A percentile compares a stretch with the other conserved stretches of the same genome.
Conservation (phyloP, 2,113 vertebrate genomes). For the Hylia prasina region DNA sequence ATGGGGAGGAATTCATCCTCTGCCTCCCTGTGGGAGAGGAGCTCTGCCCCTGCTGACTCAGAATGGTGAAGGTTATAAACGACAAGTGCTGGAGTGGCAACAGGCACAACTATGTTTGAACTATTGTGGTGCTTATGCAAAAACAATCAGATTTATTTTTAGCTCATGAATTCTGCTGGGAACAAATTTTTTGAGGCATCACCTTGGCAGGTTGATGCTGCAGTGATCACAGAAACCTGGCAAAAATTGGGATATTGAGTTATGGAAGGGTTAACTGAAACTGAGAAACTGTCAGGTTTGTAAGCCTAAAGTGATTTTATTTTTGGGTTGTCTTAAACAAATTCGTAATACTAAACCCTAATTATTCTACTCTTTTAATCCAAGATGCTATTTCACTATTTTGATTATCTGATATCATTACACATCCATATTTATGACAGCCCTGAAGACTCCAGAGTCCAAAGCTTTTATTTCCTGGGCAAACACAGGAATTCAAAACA, state of each 20-base stretch:
- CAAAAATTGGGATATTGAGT: neutral
- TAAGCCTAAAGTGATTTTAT: neutral
- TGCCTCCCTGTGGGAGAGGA: neutral
- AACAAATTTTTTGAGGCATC: neutral
- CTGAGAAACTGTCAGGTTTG: neutral
- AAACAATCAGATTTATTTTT: neutral
- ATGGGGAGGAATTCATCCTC: neutral
- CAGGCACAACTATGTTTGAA: neutral
- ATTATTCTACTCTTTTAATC: neutral
- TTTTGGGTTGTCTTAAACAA: neutral
- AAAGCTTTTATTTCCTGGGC: neutral
- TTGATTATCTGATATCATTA: neutral
- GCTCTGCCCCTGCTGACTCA: neutral
- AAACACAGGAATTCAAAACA: neutral
- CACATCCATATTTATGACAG: neutral
- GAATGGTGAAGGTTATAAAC: fast-evolving
- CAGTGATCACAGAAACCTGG: neutral
- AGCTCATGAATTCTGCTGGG: neutral
- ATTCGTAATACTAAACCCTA: neutral
- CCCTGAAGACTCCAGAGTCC: neutral
- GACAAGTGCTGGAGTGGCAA: neutral
- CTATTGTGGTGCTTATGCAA: neutral
- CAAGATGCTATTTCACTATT: neutral
- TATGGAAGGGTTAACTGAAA: neutral
- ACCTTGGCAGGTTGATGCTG: neutral